phyloP scores from a whole-genome alignment of 2,888 invertebrate species.

The Halocaridina rubra region DNA sequence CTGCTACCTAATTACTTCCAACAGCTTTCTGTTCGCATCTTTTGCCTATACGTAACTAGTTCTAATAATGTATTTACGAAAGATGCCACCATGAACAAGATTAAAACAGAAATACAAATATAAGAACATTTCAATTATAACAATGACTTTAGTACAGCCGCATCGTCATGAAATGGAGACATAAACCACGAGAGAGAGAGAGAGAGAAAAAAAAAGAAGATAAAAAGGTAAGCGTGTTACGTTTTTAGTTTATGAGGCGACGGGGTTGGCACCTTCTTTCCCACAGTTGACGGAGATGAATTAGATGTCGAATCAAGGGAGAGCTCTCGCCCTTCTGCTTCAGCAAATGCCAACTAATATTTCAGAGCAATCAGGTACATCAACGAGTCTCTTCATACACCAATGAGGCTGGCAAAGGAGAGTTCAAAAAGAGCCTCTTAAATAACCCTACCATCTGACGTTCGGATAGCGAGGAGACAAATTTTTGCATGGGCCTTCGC shows the following conservation, averaged over 20 bases:
- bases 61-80: too few relatives aligned
- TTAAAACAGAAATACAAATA: too few relatives aligned
- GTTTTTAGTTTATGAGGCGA: neutral
- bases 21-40: too few relatives aligned
- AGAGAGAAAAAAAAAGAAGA: neutral
- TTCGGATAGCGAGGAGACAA: neutral
- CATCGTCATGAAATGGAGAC: too few relatives aligned
- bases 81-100: too few relatives aligned
- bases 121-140: too few relatives aligned
- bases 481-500: slow-evolving; percentile 38
- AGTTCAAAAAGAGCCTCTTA: neutral
- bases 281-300: slow-evolving; percentile 7
- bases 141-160: too few relatives aligned
- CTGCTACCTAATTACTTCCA: too few relatives aligned
- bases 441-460: neutral
- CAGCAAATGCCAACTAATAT: slow-evolving; percentile 29
- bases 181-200: too few relatives aligned
- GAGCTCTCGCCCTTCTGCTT: slow-evolving; percentile 9
- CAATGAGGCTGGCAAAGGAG: slow-evolving; percentile 17
- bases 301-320: slow-evolving; percentile 2
- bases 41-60: too few relatives aligned
- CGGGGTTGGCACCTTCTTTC: too few relatives aligned
- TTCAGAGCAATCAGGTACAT: slow-evolving; percentile 36
- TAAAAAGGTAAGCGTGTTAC: neutral
- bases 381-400: slow-evolving; percentile 30